phyloP scores from a whole-genome alignment of 2,113 vertebrate species.

The Sporophila hypoxantha region DNA sequence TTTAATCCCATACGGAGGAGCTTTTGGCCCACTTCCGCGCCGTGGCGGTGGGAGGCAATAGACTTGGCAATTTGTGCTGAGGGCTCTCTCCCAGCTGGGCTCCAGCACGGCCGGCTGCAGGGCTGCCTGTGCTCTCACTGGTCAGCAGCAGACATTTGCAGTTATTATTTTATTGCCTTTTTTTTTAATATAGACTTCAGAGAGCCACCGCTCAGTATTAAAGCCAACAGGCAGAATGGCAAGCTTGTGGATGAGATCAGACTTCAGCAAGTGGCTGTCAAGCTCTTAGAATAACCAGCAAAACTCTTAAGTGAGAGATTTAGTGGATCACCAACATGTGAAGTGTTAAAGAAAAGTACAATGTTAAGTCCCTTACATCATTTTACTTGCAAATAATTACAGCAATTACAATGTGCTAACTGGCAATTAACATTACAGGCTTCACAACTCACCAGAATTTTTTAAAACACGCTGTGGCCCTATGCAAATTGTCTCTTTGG shows the following conservation, averaged over 20 bases:
- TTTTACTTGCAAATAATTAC: conserved; percentile 63
- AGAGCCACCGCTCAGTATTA: neutral
- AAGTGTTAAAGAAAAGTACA: conserved; percentile 37
- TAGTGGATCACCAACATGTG: conserved; percentile 19
- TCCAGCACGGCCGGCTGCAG: neutral
- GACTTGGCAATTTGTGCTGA: conserved; percentile 56
- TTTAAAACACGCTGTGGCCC: conserved; percentile 46
- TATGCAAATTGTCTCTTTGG: conserved; percentile 53
- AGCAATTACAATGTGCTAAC: conserved; percentile 63
- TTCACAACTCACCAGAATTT: conserved; percentile 55
- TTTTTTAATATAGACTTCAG: neutral
- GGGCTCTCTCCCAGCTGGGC: conserved; percentile 67
- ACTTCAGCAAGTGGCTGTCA: conserved; percentile 11
- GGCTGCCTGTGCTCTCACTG: conserved; percentile 28
- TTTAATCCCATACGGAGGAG: conserved; percentile 68
- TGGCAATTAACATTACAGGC: conserved; percentile 59
- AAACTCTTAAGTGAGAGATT: conserved; percentile 22
- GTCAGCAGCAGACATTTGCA: conserved; percentile 34
- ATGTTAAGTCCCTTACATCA: conserved; percentile 45
- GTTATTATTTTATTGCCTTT: neutral
- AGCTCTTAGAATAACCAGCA: neutral
- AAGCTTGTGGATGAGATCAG: conserved; percentile 30
- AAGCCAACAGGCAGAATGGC: conserved; percentile 4
- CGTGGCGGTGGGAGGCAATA: conserved; percentile 26
- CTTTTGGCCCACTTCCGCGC: conserved; percentile 67